Percentiles rank a stretch among this genome's conserved stretches.
Conservation (phyloP, 1,140 invertebrate genomes). For the Cardiocondyla obscurior region DNA sequence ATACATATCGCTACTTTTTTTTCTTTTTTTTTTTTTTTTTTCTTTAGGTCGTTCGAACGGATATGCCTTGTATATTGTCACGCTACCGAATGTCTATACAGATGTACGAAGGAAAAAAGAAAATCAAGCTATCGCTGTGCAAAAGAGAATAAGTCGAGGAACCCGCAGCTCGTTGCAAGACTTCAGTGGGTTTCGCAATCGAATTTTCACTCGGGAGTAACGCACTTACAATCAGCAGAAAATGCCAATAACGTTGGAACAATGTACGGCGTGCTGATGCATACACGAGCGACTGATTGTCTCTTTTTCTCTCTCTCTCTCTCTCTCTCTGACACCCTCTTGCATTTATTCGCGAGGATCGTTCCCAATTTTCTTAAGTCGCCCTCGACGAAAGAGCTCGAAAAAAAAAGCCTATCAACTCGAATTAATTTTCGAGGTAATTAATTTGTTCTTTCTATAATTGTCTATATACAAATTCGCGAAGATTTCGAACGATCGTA, state of each 20-base stretch:
- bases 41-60: slow-evolving; percentile 65
- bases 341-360: background rate
- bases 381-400: slow-evolving; percentile 6
- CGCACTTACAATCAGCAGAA: background rate
- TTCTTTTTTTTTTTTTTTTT: slow-evolving; percentile 58
- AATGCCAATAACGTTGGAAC: background rate
- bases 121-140: slow-evolving; percentile 7
- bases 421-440: too few species aligned
- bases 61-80: slow-evolving; percentile 68
- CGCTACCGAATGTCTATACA: slow-evolving; percentile 36
- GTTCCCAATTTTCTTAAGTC: background rate
- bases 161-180: background rate
- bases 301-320: background rate
- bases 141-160: background rate
- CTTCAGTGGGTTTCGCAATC: background rate
- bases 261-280: slow-evolving; percentile 2
- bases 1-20: slow-evolving; percentile 3
- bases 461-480: slow-evolving; percentile 22
- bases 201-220: background rate
- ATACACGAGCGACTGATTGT: background rate
- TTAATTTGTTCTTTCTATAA: slow-evolving; percentile 29
- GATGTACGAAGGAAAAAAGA: background rate
- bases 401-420: background rate
- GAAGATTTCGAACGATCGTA: background rate
- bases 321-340: background rate